Conservation (phyloP, 2,113 vertebrate species). For the Rhineura floridana region DNA sequence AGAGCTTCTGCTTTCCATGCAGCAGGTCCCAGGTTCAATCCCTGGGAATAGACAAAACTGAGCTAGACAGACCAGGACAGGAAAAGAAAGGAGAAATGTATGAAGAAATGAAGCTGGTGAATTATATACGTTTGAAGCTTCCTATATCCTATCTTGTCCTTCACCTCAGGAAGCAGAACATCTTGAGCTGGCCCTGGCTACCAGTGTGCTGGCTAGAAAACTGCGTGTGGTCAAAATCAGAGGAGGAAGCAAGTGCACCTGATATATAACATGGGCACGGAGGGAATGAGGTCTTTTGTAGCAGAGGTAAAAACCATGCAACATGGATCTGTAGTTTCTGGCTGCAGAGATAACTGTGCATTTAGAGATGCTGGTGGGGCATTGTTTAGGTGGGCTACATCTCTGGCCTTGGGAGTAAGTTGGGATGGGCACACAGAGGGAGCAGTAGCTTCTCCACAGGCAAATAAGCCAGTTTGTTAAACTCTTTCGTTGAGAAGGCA, state of each 20-base stretch:
- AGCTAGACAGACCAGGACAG: too few species aligned
- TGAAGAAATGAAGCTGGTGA: too few species aligned
- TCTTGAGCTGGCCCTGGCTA: not conserved
- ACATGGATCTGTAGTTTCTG: not conserved
- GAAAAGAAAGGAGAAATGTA: too few species aligned
- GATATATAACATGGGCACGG: not conserved
- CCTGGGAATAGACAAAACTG: too few species aligned
- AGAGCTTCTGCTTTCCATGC: too few species aligned
- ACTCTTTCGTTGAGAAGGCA: not conserved
- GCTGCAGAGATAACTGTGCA: not conserved
- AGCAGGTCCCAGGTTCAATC: too few species aligned
- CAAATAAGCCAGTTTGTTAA: not conserved
- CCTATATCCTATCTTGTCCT: not conserved
- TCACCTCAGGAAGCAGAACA: not conserved
- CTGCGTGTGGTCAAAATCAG: slow-evolving; percentile 3
- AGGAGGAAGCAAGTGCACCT: not conserved
- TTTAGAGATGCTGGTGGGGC: not conserved
- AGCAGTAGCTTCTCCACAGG: accelerated
- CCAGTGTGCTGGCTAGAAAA: not conserved
- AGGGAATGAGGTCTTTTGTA: not conserved
- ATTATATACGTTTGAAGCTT: too few species aligned
- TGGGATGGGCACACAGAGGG: not conserved
- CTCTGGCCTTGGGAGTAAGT: not conserved
- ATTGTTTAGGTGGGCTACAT: not conserved
- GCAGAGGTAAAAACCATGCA: not conserved